A percentile compares a stretch with the other conserved stretches of the same genome.
phyloP scores from a whole-genome alignment of 2,113 vertebrate genomes.

The Saccopteryx leptura region DNA sequence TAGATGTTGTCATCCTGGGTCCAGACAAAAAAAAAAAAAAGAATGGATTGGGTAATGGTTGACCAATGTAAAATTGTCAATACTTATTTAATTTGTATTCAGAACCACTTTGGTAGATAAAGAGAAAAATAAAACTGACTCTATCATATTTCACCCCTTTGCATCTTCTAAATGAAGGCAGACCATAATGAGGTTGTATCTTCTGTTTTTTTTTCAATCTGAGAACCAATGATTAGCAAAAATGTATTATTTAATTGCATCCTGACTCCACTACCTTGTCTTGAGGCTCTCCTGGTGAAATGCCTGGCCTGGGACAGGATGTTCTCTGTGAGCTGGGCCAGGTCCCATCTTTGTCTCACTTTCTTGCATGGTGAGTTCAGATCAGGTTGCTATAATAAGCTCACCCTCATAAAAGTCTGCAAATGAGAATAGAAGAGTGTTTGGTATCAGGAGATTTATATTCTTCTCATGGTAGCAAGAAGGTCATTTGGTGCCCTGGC shows the following conservation, averaged over 20 bases:
- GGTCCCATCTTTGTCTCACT: neutral
- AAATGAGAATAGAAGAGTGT: neutral
- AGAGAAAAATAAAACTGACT: neutral
- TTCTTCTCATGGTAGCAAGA: neutral
- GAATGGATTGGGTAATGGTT: neutral
- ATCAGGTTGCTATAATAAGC: neutral
- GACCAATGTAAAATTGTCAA: neutral
- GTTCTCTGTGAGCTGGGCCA: neutral
- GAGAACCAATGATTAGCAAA: neutral
- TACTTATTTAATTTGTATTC: neutral
- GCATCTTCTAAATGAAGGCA: neutral
- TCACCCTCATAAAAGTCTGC: neutral
- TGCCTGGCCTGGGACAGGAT: neutral
- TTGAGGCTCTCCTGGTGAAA: neutral
- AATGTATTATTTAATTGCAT: neutral
- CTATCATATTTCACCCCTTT: neutral
- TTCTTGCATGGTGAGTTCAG: neutral
- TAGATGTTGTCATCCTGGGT: too few relatives aligned
- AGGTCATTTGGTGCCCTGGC: neutral
- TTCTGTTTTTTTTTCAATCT: neutral
- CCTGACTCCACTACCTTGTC: neutral
- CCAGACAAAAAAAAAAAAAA: too few relatives aligned
- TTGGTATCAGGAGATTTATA: neutral
- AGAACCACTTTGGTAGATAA: neutral
- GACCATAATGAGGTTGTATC: fast-evolving